Conservation (phyloP, 2,888 invertebrate species). For the Allygus modestus region DNA sequence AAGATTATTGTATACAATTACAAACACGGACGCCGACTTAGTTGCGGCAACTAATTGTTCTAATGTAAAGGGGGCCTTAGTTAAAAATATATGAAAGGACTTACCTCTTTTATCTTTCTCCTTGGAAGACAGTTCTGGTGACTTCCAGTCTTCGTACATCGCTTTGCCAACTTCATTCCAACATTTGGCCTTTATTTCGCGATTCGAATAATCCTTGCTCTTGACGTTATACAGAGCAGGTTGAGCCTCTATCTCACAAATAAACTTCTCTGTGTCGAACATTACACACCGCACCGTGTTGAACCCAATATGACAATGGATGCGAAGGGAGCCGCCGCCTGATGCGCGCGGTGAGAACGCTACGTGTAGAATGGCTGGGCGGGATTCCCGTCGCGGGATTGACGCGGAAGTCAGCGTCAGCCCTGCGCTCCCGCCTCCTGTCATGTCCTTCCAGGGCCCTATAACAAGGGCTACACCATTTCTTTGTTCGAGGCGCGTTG, state of each 20-base stretch:
- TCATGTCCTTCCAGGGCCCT: constrained; percentile 21
- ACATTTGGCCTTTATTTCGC: constrained; percentile 40
- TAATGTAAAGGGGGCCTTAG: too few species aligned
- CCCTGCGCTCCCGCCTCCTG: constrained; percentile 34
- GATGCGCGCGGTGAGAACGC: not conserved
- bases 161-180: constrained; percentile 52
- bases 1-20: too few species aligned
- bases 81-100: constrained; percentile 25
- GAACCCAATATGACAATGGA: not conserved
- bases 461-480: too few species aligned
- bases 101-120: constrained; percentile 49
- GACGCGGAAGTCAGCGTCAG: constrained; percentile 15
- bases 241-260: constrained; percentile 49
- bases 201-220: constrained; percentile 49
- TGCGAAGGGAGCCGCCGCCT: not conserved
- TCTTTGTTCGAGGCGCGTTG: too few species aligned
- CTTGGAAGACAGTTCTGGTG: constrained; percentile 21
- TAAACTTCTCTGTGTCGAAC: constrained; percentile 57
- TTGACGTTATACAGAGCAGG: constrained; percentile 20
- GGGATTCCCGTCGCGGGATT: constrained; percentile 48
- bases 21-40: too few species aligned
- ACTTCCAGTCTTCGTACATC: constrained; percentile 52
- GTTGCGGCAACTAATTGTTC: too few species aligned
- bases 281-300: constrained; percentile 2
- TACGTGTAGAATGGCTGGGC: constrained; percentile 50